These are phyloP conservation scores for Papilio gigon DNA, from an alignment of 2,888 invertebrate genomes.

Conservation along the genomic window DNA sequence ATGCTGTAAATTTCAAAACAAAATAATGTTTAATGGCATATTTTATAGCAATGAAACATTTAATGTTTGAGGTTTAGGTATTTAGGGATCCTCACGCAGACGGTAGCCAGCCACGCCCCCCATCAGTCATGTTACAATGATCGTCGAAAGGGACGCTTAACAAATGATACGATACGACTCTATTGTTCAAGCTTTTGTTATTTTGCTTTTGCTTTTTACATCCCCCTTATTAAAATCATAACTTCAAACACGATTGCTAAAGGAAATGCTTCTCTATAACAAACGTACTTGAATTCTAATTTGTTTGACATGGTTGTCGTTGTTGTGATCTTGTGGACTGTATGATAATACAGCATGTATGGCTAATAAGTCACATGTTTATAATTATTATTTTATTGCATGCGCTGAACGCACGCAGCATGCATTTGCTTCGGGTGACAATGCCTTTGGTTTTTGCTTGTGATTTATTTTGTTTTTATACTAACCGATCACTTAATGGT, in stretches of 20 bases:
- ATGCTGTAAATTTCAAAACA: neutral
- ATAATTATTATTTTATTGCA: constrained; percentile 81
- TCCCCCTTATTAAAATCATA: constrained; percentile 53
- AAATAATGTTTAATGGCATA: constrained; percentile 12
- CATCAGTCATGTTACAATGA: constrained; percentile 81
- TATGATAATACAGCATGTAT: constrained; percentile 58
- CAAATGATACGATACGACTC: constrained; percentile 81
- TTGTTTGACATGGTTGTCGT: neutral
- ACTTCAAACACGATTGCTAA: constrained; percentile 39
- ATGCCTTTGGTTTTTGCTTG: constrained; percentile 49
- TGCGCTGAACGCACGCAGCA: constrained; percentile 74
- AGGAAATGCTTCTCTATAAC: constrained; percentile 46
- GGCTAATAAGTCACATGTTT: constrained; percentile 80
- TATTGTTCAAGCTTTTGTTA: constrained; percentile 80
- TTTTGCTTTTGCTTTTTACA: constrained; percentile 66
- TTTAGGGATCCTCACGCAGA: constrained; percentile 53
- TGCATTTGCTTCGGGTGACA: constrained; percentile 66
- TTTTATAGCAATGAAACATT: constrained; percentile 29
- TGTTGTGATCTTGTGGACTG: constrained; percentile 37
- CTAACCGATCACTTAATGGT: neutral
- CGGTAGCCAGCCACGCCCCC: constrained; percentile 60
- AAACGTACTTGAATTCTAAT: neutral
- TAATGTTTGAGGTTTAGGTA: constrained; percentile 37
- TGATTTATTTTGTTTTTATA: constrained; percentile 3
- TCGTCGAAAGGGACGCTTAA: constrained; percentile 80